Conservation (phyloP, 2,797 vertebrate genomes). For the Zenarchopterus dispar region DNA sequence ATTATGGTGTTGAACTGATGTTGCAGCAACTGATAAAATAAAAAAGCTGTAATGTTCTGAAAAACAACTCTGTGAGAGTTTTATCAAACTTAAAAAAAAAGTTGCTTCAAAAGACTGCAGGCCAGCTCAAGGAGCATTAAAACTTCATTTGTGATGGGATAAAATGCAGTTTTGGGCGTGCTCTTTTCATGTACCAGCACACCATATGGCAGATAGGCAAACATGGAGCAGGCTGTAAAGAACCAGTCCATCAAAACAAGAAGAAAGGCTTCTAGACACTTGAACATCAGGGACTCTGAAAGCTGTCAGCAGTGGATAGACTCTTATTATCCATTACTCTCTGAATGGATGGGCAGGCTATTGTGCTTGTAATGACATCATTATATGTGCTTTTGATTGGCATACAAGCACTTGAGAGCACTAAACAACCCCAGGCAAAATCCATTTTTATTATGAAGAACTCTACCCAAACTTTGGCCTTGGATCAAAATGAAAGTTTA, state of each 20-base stretch:
- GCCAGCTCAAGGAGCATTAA: not conserved
- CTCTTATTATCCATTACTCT: slow-evolving; percentile 39
- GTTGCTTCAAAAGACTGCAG: slow-evolving; percentile 14
- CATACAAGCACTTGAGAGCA: slow-evolving; percentile 6
- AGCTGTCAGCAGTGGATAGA: slow-evolving; percentile 58
- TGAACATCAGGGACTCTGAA: slow-evolving; percentile 55
- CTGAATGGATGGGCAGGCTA: slow-evolving; percentile 43
- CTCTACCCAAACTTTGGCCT: slow-evolving; percentile 2
- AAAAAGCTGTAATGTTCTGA: too few species aligned
- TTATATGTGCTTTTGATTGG: slow-evolving; percentile 36
- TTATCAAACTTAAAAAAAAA: slow-evolving; percentile 17
- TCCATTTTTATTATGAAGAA: slow-evolving; percentile 16
- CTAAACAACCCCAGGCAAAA: slow-evolving; percentile 15
- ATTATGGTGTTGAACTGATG: too few species aligned
- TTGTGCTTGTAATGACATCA: slow-evolving; percentile 44
- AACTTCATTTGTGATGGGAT: slow-evolving; percentile 27
- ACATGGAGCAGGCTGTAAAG: slow-evolving; percentile 46
- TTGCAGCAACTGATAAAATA: not conserved
- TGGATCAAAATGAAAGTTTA: not conserved
- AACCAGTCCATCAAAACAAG: slow-evolving; percentile 67
- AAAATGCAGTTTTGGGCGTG: slow-evolving; percentile 38
- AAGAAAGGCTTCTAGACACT: slow-evolving; percentile 68
- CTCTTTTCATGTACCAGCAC: slow-evolving; percentile 51
- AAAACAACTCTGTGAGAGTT: not conserved
- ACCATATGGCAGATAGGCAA: slow-evolving; percentile 84